Conservation (phyloP, 1,140 invertebrate genomes). For the Aphaenogaster ashmeadi region DNA sequence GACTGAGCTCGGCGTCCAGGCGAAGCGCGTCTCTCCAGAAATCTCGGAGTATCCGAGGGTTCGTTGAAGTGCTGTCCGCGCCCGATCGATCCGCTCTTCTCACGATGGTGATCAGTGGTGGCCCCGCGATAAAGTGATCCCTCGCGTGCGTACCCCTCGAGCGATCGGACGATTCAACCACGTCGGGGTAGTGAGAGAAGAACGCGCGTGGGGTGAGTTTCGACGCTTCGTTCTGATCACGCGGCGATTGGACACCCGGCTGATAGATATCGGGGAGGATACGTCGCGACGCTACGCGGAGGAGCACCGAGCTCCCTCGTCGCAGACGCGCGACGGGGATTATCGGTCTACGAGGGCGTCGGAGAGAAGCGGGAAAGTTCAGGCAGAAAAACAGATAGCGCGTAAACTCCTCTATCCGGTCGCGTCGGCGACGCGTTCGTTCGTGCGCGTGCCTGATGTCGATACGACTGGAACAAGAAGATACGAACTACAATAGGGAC, state of each 20-base stretch:
- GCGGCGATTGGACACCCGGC: neutral
- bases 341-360: conserved; percentile 29
- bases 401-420: conserved; percentile 26
- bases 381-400: conserved; percentile 30
- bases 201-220: neutral
- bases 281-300: neutral
- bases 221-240: neutral
- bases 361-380: conserved; percentile 26
- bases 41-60: neutral
- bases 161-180: neutral
- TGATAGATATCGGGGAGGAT: neutral
- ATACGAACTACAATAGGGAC: neutral
- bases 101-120: conserved; percentile 24
- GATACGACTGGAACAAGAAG: neutral
- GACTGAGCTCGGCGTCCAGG: neutral
- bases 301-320: neutral
- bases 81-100: neutral
- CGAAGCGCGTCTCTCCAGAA: neutral
- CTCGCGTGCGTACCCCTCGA: neutral
- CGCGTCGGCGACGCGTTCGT: conserved; percentile 5
- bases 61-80: neutral
- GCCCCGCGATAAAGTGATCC: neutral
- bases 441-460: conserved; percentile 9
- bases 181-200: neutral
- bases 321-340: conserved; percentile 11